Conservation (phyloP, 2,888 invertebrate species). For the Heliconius ismenius region DNA sequence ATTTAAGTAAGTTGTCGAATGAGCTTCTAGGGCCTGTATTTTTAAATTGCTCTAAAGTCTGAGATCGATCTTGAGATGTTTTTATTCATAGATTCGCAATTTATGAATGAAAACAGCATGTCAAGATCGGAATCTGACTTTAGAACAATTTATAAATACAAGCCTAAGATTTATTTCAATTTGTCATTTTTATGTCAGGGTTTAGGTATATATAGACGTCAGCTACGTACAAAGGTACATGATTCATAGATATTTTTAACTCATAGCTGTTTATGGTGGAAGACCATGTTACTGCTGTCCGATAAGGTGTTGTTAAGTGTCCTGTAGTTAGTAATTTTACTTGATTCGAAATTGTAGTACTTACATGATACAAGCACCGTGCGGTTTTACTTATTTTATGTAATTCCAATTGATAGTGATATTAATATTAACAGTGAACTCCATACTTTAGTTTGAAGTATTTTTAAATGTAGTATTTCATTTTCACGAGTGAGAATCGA, state of each 20-base stretch:
- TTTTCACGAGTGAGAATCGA: no score
- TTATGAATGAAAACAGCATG: no score
- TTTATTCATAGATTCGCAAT: no score
- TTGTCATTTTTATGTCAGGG: conserved; percentile 7
- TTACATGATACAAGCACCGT: background rate
- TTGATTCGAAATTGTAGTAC: background rate
- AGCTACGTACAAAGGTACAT: background rate
- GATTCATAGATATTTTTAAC: conserved; percentile 33
- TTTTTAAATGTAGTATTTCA: background rate
- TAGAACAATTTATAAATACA: no score
- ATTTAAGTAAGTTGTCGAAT: no score
- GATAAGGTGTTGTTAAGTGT: conserved; percentile 32
- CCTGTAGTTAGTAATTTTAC: conserved; percentile 32
- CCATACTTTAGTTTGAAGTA: background rate
- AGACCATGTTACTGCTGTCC: conserved; percentile 29
- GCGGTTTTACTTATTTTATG: background rate
- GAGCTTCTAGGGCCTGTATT: no score
- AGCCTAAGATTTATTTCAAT: background rate
- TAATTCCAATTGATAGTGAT: background rate
- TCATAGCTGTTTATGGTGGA: conserved; percentile 28
- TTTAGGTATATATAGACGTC: background rate
- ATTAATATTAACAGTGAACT: background rate
- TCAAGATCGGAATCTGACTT: no score
- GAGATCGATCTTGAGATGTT: no score
- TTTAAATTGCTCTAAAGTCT: no score